Conservation (phyloP, 2,888 invertebrate genomes). For the Eupithecia abbreviata region DNA sequence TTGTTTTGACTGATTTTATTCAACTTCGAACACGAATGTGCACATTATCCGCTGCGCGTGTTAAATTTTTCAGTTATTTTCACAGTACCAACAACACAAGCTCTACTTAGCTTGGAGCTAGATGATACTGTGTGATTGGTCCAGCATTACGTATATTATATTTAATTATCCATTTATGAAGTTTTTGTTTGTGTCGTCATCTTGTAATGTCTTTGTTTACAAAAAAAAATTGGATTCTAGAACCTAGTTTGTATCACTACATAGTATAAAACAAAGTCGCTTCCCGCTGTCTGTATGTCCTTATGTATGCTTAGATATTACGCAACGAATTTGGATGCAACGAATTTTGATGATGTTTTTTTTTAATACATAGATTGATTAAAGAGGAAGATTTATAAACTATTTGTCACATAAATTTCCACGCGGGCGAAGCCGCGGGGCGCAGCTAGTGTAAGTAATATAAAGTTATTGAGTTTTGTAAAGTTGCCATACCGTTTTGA, state of each 20-base stretch:
- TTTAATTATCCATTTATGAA: not conserved
- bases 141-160: not conserved
- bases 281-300: no score
- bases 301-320: no score
- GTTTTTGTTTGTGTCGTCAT: not conserved
- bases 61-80: not conserved
- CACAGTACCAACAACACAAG: not conserved
- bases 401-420: no score
- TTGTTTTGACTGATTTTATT: not conserved
- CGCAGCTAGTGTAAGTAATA: not conserved
- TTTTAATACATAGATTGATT: no score
- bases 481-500: slow-evolving; percentile 65
- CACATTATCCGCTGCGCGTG: not conserved
- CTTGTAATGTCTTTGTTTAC: not conserved
- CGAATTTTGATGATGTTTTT: no score
- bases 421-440: no score
- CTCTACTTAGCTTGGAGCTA: not conserved
- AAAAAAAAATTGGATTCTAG: not conserved
- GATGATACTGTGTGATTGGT: not conserved
- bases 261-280: no score
- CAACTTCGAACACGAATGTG: not conserved
- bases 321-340: no score
- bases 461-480: slow-evolving; percentile 16
- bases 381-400: no score
- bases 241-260: not conserved